Evolutionary conservation across 2,113 vertebrate genomes (phyloP), one percentile per base, ranked within the genome.

Genomic region (Prietella phreatophila): DNA sequence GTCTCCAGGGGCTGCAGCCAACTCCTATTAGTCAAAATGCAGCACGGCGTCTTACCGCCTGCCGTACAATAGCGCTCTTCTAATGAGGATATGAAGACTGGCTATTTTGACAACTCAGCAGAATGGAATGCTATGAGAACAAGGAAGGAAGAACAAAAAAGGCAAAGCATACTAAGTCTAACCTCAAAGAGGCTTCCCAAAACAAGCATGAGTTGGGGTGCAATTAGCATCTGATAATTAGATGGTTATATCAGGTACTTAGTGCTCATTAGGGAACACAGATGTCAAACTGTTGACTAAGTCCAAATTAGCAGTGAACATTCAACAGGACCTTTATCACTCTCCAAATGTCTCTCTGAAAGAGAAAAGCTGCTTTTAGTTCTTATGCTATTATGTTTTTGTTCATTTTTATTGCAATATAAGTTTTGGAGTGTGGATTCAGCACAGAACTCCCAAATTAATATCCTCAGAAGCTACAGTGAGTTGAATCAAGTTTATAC

Each of bases 221-320:
- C 42, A 82, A 84, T 83, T 89, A 89, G 86, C 92, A 47, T 90
- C 92, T 25, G 47, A 84, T 93, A 94, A 93, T 93, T 93, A 88
- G 86, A 85, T 60, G n/a, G 88, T 94, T 92, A 93, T 88, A 86
- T 92, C 87, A 27, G 92, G 88, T 92, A 92, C 91, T 94, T 93
- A 92, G 89, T 82, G 76, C 90, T 89, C 91, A 92, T 93, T 93
- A 92, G 76, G 89, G 80, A 89, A 91, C 63, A 83, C 87, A 92
- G 89, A 93, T 93, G 92, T 90, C 90, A 87, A 84, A 42, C 56
- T 36, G 60, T 56, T 86, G 39, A 56, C 30, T 30, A 15, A 60
- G 10, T 85, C 50, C 71, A 76, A 82, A 86, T 86, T 84, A 84
- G 87, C 60, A 55, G 42, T 84, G 76, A 67, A 88, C 42, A 79